Percentiles rank a stretch among this genome's conserved stretches.
These are phyloP conservation scores for Lepidotrigona ventralis DNA, from an alignment of 1,140 invertebrate genomes.

Conservation along the genomic window DNA sequence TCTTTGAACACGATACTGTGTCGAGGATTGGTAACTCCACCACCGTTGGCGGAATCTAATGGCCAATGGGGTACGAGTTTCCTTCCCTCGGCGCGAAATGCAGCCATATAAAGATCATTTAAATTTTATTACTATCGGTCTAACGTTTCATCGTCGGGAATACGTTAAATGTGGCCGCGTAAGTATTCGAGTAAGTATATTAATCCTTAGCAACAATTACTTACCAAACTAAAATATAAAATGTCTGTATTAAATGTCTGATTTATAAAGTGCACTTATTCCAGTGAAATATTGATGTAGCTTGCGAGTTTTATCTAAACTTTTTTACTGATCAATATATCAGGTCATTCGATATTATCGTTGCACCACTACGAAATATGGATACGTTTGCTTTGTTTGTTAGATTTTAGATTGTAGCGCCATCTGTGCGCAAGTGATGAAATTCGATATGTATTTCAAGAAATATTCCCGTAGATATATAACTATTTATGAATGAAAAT, in stretches of 20 bases:
- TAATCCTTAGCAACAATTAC: neutral
- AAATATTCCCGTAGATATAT: neutral
- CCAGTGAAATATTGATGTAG: neutral
- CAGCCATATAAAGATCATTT: conserved; percentile 15
- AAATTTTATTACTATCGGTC: neutral
- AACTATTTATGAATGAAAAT: neutral
- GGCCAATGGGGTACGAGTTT: conserved; percentile 78
- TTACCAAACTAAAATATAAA: neutral
- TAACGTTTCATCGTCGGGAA: neutral
- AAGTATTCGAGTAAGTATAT: conserved; percentile 35
- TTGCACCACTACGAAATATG: neutral
- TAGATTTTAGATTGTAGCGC: neutral
- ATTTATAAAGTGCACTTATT: neutral
- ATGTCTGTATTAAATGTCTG: neutral
- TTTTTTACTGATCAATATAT: neutral
- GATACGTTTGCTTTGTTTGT: neutral
- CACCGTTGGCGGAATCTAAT: conserved; percentile 74
- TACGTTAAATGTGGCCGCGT: neutral
- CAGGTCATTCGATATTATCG: neutral
- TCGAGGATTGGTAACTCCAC: conserved; percentile 78
- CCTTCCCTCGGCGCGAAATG: conserved; percentile 71
- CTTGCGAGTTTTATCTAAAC: neutral
- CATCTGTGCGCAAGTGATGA: neutral
- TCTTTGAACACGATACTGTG: conserved; percentile 51
- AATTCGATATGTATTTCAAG: neutral